Base-by-base conservation (phyloP, 92 coral and sea anemone species). In the Chrysogorgia sp. region DNA sequence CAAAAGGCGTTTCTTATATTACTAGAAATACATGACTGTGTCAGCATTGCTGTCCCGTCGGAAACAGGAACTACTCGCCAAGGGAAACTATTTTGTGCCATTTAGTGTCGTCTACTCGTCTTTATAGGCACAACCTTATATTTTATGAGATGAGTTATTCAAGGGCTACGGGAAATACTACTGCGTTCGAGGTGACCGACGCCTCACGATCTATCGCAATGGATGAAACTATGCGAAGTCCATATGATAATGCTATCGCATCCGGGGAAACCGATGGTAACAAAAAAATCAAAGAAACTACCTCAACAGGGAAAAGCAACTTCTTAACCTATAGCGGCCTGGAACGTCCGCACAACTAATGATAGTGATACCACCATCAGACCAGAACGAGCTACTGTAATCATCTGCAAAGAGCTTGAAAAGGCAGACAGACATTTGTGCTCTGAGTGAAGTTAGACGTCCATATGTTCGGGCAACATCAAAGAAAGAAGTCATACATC, bases 341-440 rank as follows among this genome's bases (percentile, higher is more conserved):
- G 79, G 70, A 41, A 72, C 17, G 79, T 72, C 21, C 29, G 79
- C 19, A 72, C 79, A 37, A 72, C 79, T 34, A 72, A 72, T 37
- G 79, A 72, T 37, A 72, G 79, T 29, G 79, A 53, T 37, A 58
- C 12, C 29, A 10, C 79, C 25, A 58, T 48, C 61, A 23, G 79
- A 26, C 79, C 79, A 53, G 64, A 72, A 41, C 30, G 70, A 43
- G 67, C 67, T 7, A 72, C 79, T n/a, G 79, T 67, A 34, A 72
- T 72, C 62, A 72, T 72, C 62, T 72, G 34, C 59, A 47, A 32
- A 43, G 79, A 72, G 37, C 61, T 72, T 17, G 61, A 29, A 14
- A 72, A 72, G 24, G 79, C 79, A 17, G 25, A 20, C 40, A 49
- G 47, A 72, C 35, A 47, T 72, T 3, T 72, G 79, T 37, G 62